phyloP scores from a whole-genome alignment of 1,140 invertebrate species.

The Dreissena rostriformis region DNA sequence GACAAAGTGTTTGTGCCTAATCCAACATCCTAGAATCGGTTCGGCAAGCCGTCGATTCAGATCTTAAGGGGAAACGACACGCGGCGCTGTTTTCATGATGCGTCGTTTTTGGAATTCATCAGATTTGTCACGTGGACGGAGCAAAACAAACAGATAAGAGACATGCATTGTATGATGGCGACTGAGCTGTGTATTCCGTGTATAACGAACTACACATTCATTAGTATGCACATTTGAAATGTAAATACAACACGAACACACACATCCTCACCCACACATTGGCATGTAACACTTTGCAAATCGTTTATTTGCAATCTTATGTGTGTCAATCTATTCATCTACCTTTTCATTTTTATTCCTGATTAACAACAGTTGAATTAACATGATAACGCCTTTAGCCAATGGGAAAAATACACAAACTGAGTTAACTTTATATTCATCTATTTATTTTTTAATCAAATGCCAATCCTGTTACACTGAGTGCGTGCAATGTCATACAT shows the following conservation, averaged over 20 bases:
- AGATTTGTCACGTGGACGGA: constrained; percentile 22
- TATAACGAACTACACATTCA: constrained; percentile 19
- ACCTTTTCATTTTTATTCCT: background rate
- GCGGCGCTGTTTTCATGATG: constrained; percentile 32
- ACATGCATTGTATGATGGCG: constrained; percentile 22
- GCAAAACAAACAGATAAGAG: background rate
- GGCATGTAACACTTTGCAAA: background rate
- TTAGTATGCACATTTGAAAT: constrained; percentile 5
- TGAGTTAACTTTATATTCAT: background rate
- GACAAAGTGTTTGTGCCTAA: constrained; percentile 46
- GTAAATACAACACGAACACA: too few species aligned
- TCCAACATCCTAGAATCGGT: constrained; percentile 29
- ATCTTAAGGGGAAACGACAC: background rate
- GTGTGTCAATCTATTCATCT: background rate
- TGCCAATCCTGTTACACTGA: background rate
- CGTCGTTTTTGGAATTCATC: constrained; percentile 38
- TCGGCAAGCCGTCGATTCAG: constrained; percentile 23
- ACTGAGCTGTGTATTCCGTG: constrained; percentile 36
- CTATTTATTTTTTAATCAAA: background rate
- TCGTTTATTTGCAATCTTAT: background rate
- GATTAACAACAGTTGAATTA: background rate
- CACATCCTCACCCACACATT: too few species aligned
- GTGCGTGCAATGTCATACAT: background rate
- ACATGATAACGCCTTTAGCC: too few species aligned
- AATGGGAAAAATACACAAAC: background rate